A percentile compares a stretch with the other conserved stretches of the same genome.
Evolutionary conservation across 2,113 vertebrate genomes (phyloP).

Genomic region (Talpa occidentalis): DNA sequence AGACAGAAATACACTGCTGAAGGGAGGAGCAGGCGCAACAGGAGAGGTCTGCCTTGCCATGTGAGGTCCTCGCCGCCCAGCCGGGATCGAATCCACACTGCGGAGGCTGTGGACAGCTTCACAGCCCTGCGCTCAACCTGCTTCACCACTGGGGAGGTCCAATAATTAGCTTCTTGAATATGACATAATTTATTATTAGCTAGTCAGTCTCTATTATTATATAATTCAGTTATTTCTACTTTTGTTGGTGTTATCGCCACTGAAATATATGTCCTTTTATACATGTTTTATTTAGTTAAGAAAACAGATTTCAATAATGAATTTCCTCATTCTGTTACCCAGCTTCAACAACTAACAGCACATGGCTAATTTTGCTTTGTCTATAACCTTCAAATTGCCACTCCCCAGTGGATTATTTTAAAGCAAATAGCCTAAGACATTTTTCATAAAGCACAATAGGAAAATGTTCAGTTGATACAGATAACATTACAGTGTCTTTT

Average conservation of each 20-base stretch:
- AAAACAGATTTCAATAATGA: conserved; percentile 12
- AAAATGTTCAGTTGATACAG: neutral
- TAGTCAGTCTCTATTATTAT: neutral
- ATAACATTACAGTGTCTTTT: neutral
- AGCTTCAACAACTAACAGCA: neutral
- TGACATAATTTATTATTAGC: neutral
- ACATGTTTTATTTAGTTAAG: conserved; percentile 47
- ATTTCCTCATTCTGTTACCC: neutral
- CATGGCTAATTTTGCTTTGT: neutral
- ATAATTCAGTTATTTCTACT: neutral
- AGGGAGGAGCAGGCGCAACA: no score
- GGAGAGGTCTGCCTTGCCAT: no score
- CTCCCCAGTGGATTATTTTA: neutral
- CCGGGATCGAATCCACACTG: no score
- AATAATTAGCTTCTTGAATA: conserved; percentile 57
- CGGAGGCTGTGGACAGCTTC: no score
- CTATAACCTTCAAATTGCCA: neutral
- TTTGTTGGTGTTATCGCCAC: neutral
- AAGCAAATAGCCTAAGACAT: neutral
- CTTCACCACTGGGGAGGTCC: no score
- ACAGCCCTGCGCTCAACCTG: no score
- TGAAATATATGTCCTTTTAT: neutral
- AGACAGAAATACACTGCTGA: no score
- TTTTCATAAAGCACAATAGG: neutral
- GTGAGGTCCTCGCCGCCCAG: no score